These are phyloP conservation scores for Pagetopsis macropterus DNA, from an alignment of 2,797 vertebrate species.

Conservation along the genomic window DNA sequence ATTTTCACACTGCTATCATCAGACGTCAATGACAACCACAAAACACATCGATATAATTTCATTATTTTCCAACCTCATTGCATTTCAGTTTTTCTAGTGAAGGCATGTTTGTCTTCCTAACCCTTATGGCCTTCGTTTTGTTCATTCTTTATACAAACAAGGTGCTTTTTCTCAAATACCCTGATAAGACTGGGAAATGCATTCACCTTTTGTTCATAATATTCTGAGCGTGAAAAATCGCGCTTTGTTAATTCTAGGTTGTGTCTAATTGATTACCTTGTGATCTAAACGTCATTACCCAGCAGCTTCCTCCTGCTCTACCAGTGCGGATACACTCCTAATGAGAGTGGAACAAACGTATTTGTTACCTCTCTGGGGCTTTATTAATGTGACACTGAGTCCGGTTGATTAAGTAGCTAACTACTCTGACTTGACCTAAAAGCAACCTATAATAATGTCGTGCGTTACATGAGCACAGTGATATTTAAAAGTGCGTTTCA, in stretches of 20 bases:
- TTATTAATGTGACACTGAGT: constrained; percentile 66
- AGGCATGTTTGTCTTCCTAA: constrained; percentile 14
- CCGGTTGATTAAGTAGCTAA: constrained; percentile 72
- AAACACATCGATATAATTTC: constrained; percentile 7
- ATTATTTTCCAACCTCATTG: constrained; percentile 1
- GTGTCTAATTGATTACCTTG: constrained; percentile 85
- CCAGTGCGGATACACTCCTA: constrained; percentile 78
- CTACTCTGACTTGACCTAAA: constrained; percentile 56
- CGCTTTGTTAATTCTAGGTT: constrained; percentile 71
- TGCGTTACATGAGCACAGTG: constrained; percentile 24
- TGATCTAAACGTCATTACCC: constrained; percentile 84
- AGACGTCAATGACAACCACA: neutral
- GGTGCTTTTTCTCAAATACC: constrained; percentile 32
- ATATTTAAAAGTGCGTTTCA: constrained; percentile 25
- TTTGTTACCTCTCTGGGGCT: constrained; percentile 79
- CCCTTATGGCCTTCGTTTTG: constrained; percentile 8
- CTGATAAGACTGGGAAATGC: constrained; percentile 33
- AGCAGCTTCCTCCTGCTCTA: constrained; percentile 80
- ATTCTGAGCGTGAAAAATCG: constrained; percentile 58
- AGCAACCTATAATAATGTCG: constrained; percentile 37
- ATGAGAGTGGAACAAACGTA: constrained; percentile 77
- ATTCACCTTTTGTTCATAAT: constrained; percentile 50
- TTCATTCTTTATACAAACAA: constrained; percentile 28
- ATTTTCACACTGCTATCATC: constrained; percentile 31
- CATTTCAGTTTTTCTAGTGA: constrained; percentile 18